A percentile compares a stretch with the other conserved stretches of the same genome.
Evolutionary conservation across 1,140 invertebrate genomes (phyloP).

Genomic region (Aphelinus certus): DNA sequence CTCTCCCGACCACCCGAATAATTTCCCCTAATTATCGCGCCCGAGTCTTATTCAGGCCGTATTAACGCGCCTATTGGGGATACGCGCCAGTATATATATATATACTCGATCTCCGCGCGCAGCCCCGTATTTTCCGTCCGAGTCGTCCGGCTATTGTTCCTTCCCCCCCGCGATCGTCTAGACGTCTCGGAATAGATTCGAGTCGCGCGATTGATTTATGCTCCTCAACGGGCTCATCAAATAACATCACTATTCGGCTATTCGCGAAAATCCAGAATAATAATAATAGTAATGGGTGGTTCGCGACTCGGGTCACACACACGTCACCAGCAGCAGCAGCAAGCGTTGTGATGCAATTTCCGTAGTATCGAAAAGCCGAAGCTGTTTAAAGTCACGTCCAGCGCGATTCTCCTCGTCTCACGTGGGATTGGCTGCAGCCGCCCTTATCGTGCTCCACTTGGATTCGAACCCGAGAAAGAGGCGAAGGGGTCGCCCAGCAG

Average conservation of each 20-base stretch:
- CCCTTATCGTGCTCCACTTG: background rate
- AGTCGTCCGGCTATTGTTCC: no score
- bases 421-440: background rate
- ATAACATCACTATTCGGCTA: no score
- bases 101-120: no score
- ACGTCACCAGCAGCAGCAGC: slow-evolving; percentile 10
- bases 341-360: slow-evolving; percentile 7
- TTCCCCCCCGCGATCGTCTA: no score
- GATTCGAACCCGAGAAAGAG: background rate
- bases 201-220: no score
- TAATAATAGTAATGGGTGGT: no score
- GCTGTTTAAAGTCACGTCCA: slow-evolving; percentile 20
- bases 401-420: slow-evolving; percentile 28
- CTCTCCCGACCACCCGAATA: slow-evolving; percentile 41
- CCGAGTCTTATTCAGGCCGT: slow-evolving; percentile 5
- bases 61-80: background rate
- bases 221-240: no score
- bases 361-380: background rate
- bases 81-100: background rate
- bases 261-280: no score
- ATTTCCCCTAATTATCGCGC: slow-evolving; percentile 52
- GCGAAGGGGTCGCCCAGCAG: no score
- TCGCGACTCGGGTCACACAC: background rate
- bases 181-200: no score
- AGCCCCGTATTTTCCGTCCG: no score